phyloP scores from a whole-genome alignment of 2,797 vertebrate genomes.

The Danio albolineatus region DNA sequence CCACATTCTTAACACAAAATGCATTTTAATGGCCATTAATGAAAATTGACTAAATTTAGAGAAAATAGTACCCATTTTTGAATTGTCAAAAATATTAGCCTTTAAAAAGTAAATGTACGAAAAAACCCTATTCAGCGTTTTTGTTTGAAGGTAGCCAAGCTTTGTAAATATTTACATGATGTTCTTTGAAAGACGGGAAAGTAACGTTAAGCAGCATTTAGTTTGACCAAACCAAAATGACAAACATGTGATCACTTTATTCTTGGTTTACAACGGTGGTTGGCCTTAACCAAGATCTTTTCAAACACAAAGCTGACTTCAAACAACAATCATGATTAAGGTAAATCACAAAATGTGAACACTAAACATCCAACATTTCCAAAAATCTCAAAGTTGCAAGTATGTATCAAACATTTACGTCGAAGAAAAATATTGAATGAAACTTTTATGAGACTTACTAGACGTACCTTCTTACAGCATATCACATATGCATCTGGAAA shows the following conservation, averaged over 20 bases:
- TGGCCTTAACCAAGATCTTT: not conserved
- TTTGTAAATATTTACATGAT: slow-evolving; percentile 21
- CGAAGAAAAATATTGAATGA: not conserved
- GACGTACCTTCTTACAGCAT: not conserved
- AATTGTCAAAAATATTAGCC: not conserved
- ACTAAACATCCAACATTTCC: not conserved
- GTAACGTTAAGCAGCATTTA: not conserved
- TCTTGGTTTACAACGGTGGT: not conserved
- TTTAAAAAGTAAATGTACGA: not conserved
- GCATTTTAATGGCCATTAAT: slow-evolving; percentile 9
- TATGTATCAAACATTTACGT: not conserved
- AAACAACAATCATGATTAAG: not conserved
- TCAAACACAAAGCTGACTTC: not conserved
- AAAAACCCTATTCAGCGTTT: not conserved
- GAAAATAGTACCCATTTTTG: not conserved
- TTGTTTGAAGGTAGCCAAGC: not conserved
- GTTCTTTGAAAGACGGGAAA: slow-evolving; percentile 3
- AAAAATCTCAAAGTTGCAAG: not conserved
- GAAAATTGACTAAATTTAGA: not conserved
- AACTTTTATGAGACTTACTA: not conserved
- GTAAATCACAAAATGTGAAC: not conserved
- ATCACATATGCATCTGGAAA: not conserved
- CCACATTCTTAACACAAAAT: slow-evolving; percentile 36
- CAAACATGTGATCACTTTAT: not conserved
- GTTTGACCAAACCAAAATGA: not conserved